Evolutionary conservation across 2,797 vertebrate species (phyloP).

Genomic region (Oophaga sylvatica): DNA sequence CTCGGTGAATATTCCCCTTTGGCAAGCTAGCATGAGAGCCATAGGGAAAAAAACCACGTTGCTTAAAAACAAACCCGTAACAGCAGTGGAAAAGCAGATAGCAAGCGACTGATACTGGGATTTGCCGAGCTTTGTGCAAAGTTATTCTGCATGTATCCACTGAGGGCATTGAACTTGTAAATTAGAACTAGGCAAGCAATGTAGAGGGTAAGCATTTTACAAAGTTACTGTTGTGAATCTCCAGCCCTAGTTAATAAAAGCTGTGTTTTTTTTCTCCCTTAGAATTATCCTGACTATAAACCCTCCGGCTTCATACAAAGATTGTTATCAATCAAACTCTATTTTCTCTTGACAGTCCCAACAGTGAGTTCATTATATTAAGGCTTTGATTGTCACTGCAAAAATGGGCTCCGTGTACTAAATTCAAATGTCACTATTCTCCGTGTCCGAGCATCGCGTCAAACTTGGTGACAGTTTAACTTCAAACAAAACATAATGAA

Average conservation of each 20-base stretch:
- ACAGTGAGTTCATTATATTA: slow-evolving; percentile 35
- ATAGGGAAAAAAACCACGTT: slow-evolving; percentile 29
- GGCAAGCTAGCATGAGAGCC: slow-evolving; percentile 50
- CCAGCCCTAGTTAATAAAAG: not conserved
- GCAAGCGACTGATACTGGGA: slow-evolving; percentile 23
- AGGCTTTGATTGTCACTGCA: slow-evolving; percentile 28
- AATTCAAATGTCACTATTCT: slow-evolving; percentile 20
- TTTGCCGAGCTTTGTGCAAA: slow-evolving; percentile 29
- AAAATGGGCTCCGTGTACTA: slow-evolving; percentile 11
- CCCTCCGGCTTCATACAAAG: slow-evolving; percentile 6
- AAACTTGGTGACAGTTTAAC: slow-evolving; percentile 28
- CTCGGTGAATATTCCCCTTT: slow-evolving; percentile 49
- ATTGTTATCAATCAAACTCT: slow-evolving; percentile 35
- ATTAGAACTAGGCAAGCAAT: slow-evolving; percentile 25
- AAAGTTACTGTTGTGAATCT: not conserved
- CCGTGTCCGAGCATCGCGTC: not conserved
- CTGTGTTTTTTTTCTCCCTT: slow-evolving; percentile 19
- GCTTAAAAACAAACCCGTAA: slow-evolving; percentile 42
- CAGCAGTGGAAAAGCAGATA: slow-evolving; percentile 37
- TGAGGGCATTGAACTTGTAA: slow-evolving; percentile 35
- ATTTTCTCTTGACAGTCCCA: slow-evolving; percentile 11
- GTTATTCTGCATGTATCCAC: slow-evolving; percentile 24
- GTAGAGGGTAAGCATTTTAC: not conserved
- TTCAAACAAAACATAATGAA: slow-evolving; percentile 45
- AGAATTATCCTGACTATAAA: slow-evolving; percentile 19